Conservation (phyloP, 2,797 vertebrate genomes). For the Anguilla anguilla region DNA sequence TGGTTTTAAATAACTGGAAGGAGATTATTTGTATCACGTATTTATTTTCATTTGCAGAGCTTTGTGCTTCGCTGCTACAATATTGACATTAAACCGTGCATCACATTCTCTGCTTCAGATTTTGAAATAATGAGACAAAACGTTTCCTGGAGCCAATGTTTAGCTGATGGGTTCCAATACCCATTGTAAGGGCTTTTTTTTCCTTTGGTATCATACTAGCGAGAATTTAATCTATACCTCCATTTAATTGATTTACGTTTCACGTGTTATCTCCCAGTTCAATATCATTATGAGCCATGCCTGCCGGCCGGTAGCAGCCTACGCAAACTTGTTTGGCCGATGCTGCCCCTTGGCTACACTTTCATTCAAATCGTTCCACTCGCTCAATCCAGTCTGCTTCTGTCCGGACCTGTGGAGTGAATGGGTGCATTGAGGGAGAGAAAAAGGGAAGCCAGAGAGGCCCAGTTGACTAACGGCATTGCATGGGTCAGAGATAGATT, state of each 20-base stretch:
- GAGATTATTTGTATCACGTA: background rate
- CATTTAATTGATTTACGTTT: slow-evolving; percentile 13
- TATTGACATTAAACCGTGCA: background rate
- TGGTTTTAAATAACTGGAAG: background rate
- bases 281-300: background rate
- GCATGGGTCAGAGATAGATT: background rate
- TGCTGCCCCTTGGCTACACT: background rate
- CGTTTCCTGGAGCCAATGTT: background rate
- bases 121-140: slow-evolving; percentile 6
- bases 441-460: background rate
- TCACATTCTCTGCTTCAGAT: background rate
- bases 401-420: background rate
- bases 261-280: background rate
- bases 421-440: background rate
- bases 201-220: background rate
- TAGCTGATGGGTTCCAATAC: background rate
- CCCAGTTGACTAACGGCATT: background rate
- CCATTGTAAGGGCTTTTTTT: background rate
- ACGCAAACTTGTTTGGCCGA: background rate
- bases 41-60: background rate
- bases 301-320: background rate
- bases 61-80: background rate
- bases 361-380: background rate
- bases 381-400: background rate
- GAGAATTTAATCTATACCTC: slow-evolving; percentile 7